A percentile compares a stretch with the other conserved stretches of the same genome.
Evolutionary conservation across 92 coral and sea anemone genomes (phyloP).

Genomic region (Epizoanthus fatuus): DNA sequence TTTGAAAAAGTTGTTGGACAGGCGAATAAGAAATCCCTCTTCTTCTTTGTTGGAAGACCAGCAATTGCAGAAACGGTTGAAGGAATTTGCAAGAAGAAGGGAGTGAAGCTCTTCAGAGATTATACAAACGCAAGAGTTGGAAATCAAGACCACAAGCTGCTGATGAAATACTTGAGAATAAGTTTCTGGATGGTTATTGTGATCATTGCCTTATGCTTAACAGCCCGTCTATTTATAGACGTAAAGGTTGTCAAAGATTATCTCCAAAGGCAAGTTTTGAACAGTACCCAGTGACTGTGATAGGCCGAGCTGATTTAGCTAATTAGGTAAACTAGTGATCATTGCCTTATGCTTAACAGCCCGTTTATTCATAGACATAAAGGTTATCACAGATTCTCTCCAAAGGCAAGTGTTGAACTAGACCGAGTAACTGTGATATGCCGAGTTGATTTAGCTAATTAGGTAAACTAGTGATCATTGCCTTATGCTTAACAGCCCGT

Average conservation of each 20-base stretch:
- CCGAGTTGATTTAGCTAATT: no score
- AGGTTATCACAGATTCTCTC: conserved; percentile 15
- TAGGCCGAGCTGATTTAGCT: neutral
- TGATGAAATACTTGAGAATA: conserved; percentile 52
- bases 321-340: neutral
- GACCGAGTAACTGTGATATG: neutral
- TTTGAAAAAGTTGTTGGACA: conserved; percentile 47
- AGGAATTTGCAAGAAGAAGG: conserved; percentile 51
- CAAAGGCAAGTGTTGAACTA: neutral
- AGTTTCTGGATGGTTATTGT: conserved; percentile 43
- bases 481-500: no score
- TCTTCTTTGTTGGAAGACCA: conserved; percentile 73
- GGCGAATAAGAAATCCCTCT: conserved; percentile 45
- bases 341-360: conserved; percentile 26
- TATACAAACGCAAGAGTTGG: conserved; percentile 61
- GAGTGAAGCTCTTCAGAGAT: conserved; percentile 43
- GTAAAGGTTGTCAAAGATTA: conserved; percentile 22
- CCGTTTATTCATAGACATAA: conserved; percentile 47
- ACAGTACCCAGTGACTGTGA: neutral
- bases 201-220: conserved; percentile 28
- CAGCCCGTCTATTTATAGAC: conserved; percentile 43
- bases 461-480: no score
- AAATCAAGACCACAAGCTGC: conserved; percentile 34
- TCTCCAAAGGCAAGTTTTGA: neutral
- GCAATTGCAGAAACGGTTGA: conserved; percentile 54